These are phyloP conservation scores for Esox niger DNA, from an alignment of 2,113 vertebrate species.

Conservation along the genomic window DNA sequence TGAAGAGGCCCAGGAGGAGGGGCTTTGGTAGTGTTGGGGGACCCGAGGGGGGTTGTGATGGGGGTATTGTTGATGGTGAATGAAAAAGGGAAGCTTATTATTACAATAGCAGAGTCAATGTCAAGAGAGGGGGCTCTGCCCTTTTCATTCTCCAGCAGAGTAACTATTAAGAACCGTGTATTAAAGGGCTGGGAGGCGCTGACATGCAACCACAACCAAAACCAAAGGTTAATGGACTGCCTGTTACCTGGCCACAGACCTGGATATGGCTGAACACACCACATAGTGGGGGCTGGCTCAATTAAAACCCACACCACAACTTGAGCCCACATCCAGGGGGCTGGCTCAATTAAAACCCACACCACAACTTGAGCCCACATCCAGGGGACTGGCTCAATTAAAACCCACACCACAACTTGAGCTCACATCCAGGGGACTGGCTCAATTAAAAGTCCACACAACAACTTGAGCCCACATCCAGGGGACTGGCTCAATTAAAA, in stretches of 20 bases:
- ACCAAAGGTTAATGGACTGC: slow-evolving; percentile 99
- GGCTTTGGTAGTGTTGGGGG: slow-evolving; percentile 55
- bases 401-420: slow-evolving; percentile 24
- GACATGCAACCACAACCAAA: slow-evolving; percentile 80
- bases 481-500: slow-evolving; percentile 80
- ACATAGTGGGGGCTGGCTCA: no score
- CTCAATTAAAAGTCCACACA: slow-evolving; percentile 69
- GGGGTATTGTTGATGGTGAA: slow-evolving; percentile 65
- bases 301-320: no score
- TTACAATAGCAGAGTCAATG: slow-evolving; percentile 84
- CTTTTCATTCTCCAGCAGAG: slow-evolving; percentile 85
- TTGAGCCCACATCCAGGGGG: no score
- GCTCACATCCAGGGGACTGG: slow-evolving; percentile 74
- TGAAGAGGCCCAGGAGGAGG: neutral
- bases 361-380: slow-evolving; percentile 39
- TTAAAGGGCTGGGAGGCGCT: slow-evolving; percentile 73
- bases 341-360: slow-evolving; percentile 72
- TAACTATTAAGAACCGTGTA: slow-evolving; percentile 87
- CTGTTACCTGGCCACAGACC: slow-evolving; percentile 90
- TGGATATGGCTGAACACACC: slow-evolving; percentile 80
- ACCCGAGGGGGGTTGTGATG: no score
- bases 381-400: slow-evolving; percentile 80
- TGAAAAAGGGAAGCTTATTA: slow-evolving; percentile 82
- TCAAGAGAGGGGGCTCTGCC: slow-evolving; percentile 83
- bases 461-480: slow-evolving; percentile 44